These are phyloP conservation scores for Plestiodon gilberti DNA, from an alignment of 2,113 vertebrate genomes.

Conservation along the genomic window DNA sequence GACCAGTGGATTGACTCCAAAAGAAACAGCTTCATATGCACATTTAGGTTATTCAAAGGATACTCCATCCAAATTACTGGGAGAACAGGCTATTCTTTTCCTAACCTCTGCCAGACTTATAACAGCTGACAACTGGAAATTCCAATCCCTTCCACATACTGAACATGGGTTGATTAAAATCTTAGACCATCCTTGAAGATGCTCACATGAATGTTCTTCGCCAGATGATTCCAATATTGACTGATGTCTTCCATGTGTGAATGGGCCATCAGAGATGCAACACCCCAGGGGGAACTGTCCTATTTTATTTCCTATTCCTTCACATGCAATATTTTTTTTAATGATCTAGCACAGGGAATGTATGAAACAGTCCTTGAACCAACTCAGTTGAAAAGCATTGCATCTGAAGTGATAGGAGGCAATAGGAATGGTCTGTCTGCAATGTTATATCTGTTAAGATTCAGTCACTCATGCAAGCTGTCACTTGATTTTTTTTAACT, in stretches of 20 bases:
- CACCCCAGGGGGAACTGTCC: neutral
- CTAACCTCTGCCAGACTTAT: neutral
- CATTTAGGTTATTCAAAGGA: too few relatives aligned
- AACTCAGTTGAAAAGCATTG: neutral
- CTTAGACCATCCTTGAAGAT: too few relatives aligned
- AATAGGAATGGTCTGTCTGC: neutral
- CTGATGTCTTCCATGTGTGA: neutral
- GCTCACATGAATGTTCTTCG: neutral
- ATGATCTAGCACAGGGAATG: neutral
- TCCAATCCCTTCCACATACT: neutral
- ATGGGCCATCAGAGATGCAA: neutral
- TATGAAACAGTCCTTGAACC: neutral
- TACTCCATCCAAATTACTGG: too few relatives aligned
- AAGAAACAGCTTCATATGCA: too few relatives aligned
- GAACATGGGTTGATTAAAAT: neutral
- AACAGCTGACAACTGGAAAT: neutral
- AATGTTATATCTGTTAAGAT: neutral
- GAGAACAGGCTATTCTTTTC: too few relatives aligned
- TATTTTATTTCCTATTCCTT: neutral
- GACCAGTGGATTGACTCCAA: too few relatives aligned
- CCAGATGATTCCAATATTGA: neutral
- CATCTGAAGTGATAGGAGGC: neutral
- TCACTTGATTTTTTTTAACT: too few relatives aligned
- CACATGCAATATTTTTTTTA: neutral
- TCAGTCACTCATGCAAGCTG: neutral